A percentile compares a stretch with the other conserved stretches of the same genome.
Evolutionary conservation across 2,113 vertebrate genomes (phyloP).

Genomic region (Psophia crepitans): DNA sequence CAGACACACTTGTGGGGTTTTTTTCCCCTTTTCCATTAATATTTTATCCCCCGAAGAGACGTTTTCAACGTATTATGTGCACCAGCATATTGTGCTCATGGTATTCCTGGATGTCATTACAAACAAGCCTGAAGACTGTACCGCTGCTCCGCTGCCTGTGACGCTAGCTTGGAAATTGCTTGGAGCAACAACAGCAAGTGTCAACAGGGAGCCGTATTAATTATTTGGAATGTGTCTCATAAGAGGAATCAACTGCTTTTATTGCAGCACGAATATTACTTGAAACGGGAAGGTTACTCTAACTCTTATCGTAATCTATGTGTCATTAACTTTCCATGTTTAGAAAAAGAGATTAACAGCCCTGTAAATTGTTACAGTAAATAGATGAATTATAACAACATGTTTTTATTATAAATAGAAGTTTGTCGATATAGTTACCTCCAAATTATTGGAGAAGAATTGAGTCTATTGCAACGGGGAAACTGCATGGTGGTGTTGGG

Average conservation of each 20-base stretch:
- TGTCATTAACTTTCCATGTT: slow-evolving; percentile 79
- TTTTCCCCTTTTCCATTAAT: background rate
- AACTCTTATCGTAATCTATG: slow-evolving; percentile 74
- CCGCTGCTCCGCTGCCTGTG: slow-evolving; percentile 9
- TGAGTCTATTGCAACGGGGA: background rate
- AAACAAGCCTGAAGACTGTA: slow-evolving; percentile 36
- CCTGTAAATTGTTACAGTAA: slow-evolving; percentile 69
- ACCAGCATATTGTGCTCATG: background rate
- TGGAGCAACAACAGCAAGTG: slow-evolving; percentile 65
- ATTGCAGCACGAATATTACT: slow-evolving; percentile 75
- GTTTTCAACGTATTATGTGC: slow-evolving; percentile 44
- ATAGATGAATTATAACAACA: slow-evolving; percentile 59
- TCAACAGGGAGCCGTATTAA: slow-evolving; percentile 79
- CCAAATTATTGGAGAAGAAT: background rate
- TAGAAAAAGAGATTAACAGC: slow-evolving; percentile 76
- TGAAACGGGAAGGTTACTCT: slow-evolving; percentile 74
- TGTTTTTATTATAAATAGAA: slow-evolving; percentile 51
- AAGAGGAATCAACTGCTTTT: slow-evolving; percentile 76
- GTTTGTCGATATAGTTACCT: background rate
- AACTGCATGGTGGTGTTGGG: background rate
- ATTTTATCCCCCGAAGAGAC: slow-evolving; percentile 32
- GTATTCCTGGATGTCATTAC: slow-evolving; percentile 66
- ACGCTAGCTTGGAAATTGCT: slow-evolving; percentile 57
- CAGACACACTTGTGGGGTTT: background rate
- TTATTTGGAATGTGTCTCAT: slow-evolving; percentile 81